A percentile compares a stretch with the other conserved stretches of the same genome.
These are phyloP conservation scores for Molanna angustata DNA, from an alignment of 2,888 invertebrate genomes.

Conservation along the genomic window DNA sequence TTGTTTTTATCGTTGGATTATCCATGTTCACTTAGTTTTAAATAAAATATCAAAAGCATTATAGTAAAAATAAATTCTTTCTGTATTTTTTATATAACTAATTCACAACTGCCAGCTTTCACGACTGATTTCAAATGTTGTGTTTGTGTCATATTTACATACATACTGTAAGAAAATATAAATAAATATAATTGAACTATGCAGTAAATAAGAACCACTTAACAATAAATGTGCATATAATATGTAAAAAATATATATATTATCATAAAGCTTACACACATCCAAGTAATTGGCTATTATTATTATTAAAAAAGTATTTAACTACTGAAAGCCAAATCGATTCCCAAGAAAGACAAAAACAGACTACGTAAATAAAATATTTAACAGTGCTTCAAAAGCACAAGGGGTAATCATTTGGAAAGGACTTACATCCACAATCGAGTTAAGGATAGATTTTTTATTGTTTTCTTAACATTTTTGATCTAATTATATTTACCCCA, in stretches of 20 bases:
- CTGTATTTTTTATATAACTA: no score
- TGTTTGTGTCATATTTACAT: constrained; percentile 10
- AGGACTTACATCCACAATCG: no score
- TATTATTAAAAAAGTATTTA: constrained; percentile 14
- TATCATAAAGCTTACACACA: constrained; percentile 33
- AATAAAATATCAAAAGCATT: no score
- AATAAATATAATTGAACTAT: background rate
- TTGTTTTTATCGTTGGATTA: no score
- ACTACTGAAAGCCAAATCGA: constrained; percentile 33
- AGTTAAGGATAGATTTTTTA: no score
- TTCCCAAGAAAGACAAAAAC: constrained; percentile 32
- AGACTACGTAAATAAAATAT: constrained; percentile 25
- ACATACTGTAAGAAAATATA: no score
- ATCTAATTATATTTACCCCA: no score
- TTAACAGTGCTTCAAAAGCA: background rate
- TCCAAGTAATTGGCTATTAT: constrained; percentile 32
- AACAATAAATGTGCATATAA: background rate
- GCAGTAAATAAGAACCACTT: background rate
- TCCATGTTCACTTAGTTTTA: no score
- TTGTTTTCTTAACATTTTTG: no score
- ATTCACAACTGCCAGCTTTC: no score
- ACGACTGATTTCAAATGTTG: no score
- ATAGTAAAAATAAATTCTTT: no score
- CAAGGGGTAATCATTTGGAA: background rate
- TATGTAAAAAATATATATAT: constrained; percentile 4